Evolutionary conservation across 2,113 vertebrate genomes (phyloP), one percentile per base, ranked within the genome.

Genomic region (Australoheros scitulus): DNA sequence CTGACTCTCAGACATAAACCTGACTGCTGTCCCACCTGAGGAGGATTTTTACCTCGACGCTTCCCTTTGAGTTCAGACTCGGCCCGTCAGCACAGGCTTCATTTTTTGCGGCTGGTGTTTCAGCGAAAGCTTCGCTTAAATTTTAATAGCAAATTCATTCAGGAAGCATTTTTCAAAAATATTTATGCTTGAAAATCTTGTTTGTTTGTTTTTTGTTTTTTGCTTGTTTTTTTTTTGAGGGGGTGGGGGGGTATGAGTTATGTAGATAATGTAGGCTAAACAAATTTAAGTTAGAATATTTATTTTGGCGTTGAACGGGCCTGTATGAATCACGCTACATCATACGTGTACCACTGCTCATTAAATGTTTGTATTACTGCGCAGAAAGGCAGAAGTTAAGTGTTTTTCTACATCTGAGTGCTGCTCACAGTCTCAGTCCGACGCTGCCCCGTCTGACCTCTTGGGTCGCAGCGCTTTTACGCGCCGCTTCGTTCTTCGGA

Each of bases 391-490:
- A 36, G 76, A 24, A 24, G 17, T 3, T 57, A 22, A 29, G 17
- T 14, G 36, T 47, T 24, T 4, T 9, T 7, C 60, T 18, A 17
- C 38, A 57, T 47, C 32, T 38, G 24, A 9, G 6, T 6, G 47
- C 52, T 7, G 68, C 52, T 70, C 87, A 22, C 70, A 2, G 34
- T 3, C 26, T 29, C 11, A 56, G 82, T 52, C 79, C 61, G 18
- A 14, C 11, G 32, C 61, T n/a, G 47, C 57, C 6, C 2, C 43
- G 75, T 7, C 58, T 87, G 87, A 90, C 83, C 85, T 81, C 47
- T 83, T 50, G 61, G 72, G 78, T 52, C 77, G 50, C 89, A 11
- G 84, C 77, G 63, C 36, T 61, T 82, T 88, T 64, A 79, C 80
- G 87, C 77, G 74, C 64, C 56, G 64, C 56, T 64, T 36, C 22